A percentile compares a stretch with the other conserved stretches of the same genome.
phyloP scores from a whole-genome alignment of 2,888 invertebrate species.

The Geophilus truncorum region DNA sequence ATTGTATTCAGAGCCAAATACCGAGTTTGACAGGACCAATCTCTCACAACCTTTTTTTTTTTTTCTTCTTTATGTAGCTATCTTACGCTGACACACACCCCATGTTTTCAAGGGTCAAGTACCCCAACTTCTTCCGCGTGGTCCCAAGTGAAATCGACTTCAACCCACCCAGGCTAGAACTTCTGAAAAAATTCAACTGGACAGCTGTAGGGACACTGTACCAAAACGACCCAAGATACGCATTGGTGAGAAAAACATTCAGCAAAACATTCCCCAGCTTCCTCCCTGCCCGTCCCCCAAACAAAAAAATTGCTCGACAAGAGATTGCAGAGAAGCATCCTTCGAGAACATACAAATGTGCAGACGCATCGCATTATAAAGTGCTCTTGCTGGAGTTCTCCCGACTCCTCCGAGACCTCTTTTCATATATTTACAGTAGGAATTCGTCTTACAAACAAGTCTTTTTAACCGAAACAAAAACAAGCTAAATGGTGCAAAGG shows the following conservation, averaged over 20 bases:
- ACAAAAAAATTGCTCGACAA: background rate
- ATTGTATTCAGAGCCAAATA: no score
- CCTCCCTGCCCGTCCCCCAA: no score
- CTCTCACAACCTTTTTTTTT: background rate
- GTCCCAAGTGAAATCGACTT: conserved; percentile 96
- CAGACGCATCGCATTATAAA: background rate
- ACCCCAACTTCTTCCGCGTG: conserved; percentile 93
- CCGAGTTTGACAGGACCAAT: no score
- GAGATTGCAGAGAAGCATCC: background rate
- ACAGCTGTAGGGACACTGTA: conserved; percentile 94
- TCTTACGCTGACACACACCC: conserved; percentile 98
- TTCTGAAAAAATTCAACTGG: conserved; percentile 93
- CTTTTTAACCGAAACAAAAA: no score
- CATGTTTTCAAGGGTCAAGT: conserved; percentile 87
- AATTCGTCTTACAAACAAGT: background rate
- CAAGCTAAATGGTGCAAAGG: no score
- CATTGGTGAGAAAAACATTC: conserved; percentile 60
- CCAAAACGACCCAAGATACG: conserved; percentile 90
- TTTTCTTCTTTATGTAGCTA: conserved; percentile 57
- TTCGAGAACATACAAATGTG: background rate
- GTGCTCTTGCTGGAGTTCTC: background rate
- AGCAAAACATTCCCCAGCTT: no score
- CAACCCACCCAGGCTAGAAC: conserved; percentile 81
- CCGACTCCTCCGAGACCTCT: background rate
- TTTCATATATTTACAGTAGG: background rate